These are phyloP conservation scores for Boloria selene DNA, from an alignment of 2,888 invertebrate genomes.

Conservation along the genomic window DNA sequence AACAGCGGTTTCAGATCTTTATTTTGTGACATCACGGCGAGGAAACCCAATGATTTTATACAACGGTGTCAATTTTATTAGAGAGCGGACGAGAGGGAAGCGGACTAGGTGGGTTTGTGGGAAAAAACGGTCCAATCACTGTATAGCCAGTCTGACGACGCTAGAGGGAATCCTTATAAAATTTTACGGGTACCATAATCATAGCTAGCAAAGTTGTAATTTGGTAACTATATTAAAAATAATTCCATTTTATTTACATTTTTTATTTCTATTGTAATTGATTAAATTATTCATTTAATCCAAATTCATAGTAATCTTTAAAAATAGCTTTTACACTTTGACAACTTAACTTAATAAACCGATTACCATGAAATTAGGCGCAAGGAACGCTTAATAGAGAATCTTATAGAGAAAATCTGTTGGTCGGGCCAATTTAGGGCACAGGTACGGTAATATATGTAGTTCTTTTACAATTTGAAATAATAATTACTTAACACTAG, in stretches of 20 bases:
- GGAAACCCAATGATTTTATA: slow-evolving; percentile 68
- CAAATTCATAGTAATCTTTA: too few relatives aligned
- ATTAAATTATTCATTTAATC: too few relatives aligned
- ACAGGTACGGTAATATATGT: too few relatives aligned
- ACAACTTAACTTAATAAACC: too few relatives aligned
- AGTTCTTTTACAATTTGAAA: too few relatives aligned
- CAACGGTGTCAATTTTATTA: slow-evolving; percentile 62
- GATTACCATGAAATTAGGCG: too few relatives aligned
- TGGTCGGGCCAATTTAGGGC: too few relatives aligned
- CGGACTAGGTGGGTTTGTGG: slow-evolving; percentile 68
- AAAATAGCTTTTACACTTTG: too few relatives aligned
- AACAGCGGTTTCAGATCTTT: slow-evolving; percentile 47
- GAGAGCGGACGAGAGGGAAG: slow-evolving; percentile 53
- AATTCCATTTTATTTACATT: neutral
- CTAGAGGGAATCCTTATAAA: slow-evolving; percentile 53
- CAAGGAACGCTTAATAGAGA: too few relatives aligned
- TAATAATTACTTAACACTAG: too few relatives aligned
- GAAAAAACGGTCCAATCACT: slow-evolving; percentile 59
- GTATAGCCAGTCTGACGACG: slow-evolving; percentile 62
- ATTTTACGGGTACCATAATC: slow-evolving; percentile 61
- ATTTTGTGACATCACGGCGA: slow-evolving; percentile 58
- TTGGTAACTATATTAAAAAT: neutral
- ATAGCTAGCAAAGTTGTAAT: slow-evolving; percentile 49
- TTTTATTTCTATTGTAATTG: neutral
- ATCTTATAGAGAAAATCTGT: too few relatives aligned